phyloP scores from a whole-genome alignment of 2,113 vertebrate species.

The Trochalopteron elliotii region DNA sequence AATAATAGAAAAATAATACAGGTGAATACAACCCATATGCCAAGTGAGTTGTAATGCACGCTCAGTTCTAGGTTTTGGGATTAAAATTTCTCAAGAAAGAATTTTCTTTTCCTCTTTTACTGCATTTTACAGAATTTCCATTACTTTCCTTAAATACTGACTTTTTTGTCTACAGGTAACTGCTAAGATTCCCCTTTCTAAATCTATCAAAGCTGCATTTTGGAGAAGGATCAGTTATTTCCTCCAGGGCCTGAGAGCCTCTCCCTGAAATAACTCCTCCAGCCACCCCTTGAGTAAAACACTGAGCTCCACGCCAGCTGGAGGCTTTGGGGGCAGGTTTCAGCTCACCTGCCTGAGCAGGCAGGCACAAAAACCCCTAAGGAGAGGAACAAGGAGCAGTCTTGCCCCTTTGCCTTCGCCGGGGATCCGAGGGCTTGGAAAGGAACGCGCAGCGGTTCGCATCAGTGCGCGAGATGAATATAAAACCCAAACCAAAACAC shows the following conservation, averaged over 20 bases:
- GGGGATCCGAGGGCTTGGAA: background rate
- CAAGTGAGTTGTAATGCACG: background rate
- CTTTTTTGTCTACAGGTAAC: background rate
- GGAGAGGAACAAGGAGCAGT: background rate
- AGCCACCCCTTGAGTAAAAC: background rate
- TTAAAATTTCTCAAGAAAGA: background rate
- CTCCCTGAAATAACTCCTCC: background rate
- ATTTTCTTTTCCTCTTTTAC: background rate
- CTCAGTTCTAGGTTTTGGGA: background rate
- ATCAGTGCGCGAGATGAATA: background rate
- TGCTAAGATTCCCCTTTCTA: background rate
- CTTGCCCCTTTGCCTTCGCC: rapidly evolving
- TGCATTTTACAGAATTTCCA: background rate
- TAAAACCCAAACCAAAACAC: conserved; percentile 16
- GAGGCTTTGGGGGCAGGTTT: background rate
- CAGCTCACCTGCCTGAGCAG: conserved; percentile 9
- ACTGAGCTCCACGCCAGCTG: background rate
- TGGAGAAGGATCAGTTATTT: background rate
- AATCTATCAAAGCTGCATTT: background rate
- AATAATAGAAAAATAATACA: background rate
- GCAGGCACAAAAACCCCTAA: background rate
- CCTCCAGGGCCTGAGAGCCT: background rate
- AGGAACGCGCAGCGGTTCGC: background rate
- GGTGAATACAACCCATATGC: rapidly evolving
- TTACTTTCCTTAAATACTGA: background rate